Base-by-base conservation (phyloP, 2,888 invertebrate genomes). In the Schizotus pectinicornis region DNA sequence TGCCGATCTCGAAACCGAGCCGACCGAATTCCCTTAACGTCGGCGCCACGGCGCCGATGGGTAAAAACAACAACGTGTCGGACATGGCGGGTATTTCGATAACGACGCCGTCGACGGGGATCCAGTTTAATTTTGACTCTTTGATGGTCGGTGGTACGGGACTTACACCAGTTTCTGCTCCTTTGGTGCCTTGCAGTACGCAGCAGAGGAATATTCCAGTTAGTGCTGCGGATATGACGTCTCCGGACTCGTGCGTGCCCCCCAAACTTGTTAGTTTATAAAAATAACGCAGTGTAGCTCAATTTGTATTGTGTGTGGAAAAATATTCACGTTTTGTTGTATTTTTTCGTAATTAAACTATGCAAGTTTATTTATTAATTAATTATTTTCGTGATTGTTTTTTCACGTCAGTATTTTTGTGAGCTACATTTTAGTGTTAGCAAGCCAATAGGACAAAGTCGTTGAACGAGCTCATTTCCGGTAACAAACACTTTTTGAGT, bases 71-170 rank as follows among this genome's bases (percentile, higher is more conserved):
- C 41, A 67, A 65, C 39, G 64, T 70, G 41, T 54, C 61, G 32
- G 65, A 61, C 39, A 63, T 73, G 39, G 67, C 69, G 14, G 94
- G 93, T 54, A 86, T 94, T 63, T 87, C 92, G 69, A 93, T 95
- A 71, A 90, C 89, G 62, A 94, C 94, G 7, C 95, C 95, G 0
- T 92, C 94, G 61, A 89, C 88, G 71, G 95, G 93, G 47, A 88
- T 93, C 66, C 89, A 88, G 69, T 93, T 95, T 81, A 94, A 94
- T 80, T 95, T 94, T 78, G 95, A 96, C 73, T 92, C 92, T 67
- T 84, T 96, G 59, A 94, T 95, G 91, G 94, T 94, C 71, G 94
- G 94, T 47, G 94, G 95, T 71, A 94, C 95, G 1, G 95, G 95
- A 0, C 82, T 96, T 45, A 95, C 95, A 6, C 95, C 95, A 0